A percentile compares a stretch with the other conserved stretches of the same genome.
Conservation (phyloP, 23 tunicate species). For the Trididemnum miniatum region DNA sequence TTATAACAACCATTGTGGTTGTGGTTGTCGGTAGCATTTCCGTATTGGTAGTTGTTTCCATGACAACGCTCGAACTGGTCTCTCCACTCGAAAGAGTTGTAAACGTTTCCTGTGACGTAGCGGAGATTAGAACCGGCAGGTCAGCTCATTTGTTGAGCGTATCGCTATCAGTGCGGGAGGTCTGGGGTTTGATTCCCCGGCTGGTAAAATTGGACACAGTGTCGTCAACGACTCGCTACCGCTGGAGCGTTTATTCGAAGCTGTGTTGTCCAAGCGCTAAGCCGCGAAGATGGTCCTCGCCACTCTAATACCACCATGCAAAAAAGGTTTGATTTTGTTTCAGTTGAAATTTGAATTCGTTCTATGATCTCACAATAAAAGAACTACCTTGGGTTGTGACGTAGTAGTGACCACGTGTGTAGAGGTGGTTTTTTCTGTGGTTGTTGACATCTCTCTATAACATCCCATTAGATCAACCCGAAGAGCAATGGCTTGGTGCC, state of each 20-base stretch:
- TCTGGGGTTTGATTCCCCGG: too few species aligned
- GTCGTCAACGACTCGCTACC: too few species aligned
- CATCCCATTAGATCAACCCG: slow-evolving; percentile 68
- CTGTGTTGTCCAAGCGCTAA: too few species aligned
- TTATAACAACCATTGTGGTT: not conserved
- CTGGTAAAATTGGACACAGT: too few species aligned
- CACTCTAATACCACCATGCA: not conserved
- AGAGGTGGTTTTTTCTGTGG: slow-evolving; percentile 42
- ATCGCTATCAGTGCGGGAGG: too few species aligned
- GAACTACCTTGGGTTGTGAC: slow-evolving; percentile 37
- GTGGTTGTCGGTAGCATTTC: slow-evolving; percentile 40
- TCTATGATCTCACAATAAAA: too few species aligned
- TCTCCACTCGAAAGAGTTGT: slow-evolving; percentile 20
- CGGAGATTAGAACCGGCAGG: too few species aligned
- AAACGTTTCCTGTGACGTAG: slow-evolving; percentile 27
- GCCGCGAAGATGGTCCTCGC: too few species aligned
- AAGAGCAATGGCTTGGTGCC: slow-evolving; percentile 45
- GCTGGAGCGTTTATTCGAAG: too few species aligned
- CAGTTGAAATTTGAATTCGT: not conserved
- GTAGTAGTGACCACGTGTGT: slow-evolving; percentile 38
- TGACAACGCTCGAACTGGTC: not conserved
- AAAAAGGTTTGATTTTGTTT: not conserved
- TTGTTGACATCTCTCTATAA: slow-evolving; percentile 47
- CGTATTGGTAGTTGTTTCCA: slow-evolving; percentile 26
- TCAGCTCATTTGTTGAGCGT: too few species aligned